Conservation (phyloP, 2,888 invertebrate species). For the Patella ulyssiponensis region DNA sequence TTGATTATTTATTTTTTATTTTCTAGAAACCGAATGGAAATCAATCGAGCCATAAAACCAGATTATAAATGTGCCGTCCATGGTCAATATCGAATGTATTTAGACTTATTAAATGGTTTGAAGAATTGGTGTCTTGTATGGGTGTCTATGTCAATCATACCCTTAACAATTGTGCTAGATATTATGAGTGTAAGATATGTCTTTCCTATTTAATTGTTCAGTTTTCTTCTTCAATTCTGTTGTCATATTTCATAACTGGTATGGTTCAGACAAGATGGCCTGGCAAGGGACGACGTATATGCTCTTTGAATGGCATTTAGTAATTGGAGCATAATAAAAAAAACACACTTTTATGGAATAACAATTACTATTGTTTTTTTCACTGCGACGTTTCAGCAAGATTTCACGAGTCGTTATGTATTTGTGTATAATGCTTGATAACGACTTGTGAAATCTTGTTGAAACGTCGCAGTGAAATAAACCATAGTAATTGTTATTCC, state of each 20-base stretch:
- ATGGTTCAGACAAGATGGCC: too few species aligned
- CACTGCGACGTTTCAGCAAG: too few species aligned
- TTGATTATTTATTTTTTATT: background rate
- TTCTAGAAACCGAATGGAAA: conserved; percentile 23
- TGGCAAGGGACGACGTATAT: too few species aligned
- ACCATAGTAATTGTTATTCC: too few species aligned
- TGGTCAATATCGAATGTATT: conserved; percentile 67
- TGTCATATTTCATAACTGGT: background rate
- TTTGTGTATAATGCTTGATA: too few species aligned
- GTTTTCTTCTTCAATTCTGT: background rate
- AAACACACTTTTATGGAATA: too few species aligned
- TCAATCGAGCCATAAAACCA: conserved; percentile 57
- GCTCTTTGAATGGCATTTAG: too few species aligned
- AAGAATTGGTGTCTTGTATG: conserved; percentile 71
- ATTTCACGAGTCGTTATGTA: too few species aligned
- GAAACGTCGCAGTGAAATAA: too few species aligned
- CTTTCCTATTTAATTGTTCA: conserved; percentile 6
- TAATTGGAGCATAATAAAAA: too few species aligned
- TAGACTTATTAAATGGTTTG: conserved; percentile 59
- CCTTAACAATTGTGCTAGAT: conserved; percentile 67
- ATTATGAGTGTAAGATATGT: conserved; percentile 50
- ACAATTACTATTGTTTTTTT: too few species aligned
- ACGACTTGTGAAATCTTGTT: too few species aligned
- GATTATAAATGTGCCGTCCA: conserved; percentile 65
- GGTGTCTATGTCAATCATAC: conserved; percentile 65